Conservation (phyloP, 1,140 invertebrate genomes). For the Helicoverpa zea region DNA sequence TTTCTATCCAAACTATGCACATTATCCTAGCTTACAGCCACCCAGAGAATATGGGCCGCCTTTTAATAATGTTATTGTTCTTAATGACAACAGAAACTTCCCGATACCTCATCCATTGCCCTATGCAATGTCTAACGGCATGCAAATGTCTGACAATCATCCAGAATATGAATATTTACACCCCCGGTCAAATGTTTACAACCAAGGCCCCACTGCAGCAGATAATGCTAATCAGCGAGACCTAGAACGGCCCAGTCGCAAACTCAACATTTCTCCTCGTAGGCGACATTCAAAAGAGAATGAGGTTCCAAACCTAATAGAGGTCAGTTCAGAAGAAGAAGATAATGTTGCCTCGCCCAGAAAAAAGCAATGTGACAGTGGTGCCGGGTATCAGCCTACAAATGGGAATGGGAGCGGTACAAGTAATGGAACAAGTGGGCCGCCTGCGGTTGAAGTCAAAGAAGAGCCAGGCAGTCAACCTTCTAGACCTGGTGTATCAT, state of each 20-base stretch:
- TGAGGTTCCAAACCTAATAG: constrained; percentile 75
- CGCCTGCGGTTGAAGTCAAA: constrained; percentile 68
- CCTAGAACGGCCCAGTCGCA: constrained; percentile 78
- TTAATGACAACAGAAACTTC: constrained; percentile 71
- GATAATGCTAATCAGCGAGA: constrained; percentile 28
- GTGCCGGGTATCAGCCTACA: constrained; percentile 45
- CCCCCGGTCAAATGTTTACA: constrained; percentile 32
- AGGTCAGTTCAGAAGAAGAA: constrained; percentile 85
- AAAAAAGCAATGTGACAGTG: constrained; percentile 71
- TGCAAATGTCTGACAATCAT: constrained; percentile 59
- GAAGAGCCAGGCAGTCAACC: constrained; percentile 64
- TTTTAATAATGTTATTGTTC: constrained; percentile 71
- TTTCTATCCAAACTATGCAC: constrained; percentile 72
- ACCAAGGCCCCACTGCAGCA: neutral
- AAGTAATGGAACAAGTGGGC: constrained; percentile 30
- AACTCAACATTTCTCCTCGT: constrained; percentile 80
- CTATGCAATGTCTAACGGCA: constrained; percentile 65
- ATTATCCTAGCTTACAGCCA: constrained; percentile 55
- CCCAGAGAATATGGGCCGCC: constrained; percentile 63
- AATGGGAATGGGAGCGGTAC: neutral
- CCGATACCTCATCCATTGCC: constrained; percentile 61
- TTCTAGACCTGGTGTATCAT: constrained; percentile 41
- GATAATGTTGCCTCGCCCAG: constrained; percentile 72
- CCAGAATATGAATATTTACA: constrained; percentile 63
- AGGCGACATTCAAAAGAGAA: constrained; percentile 77